phyloP scores from a whole-genome alignment of 2,797 vertebrate genomes.

The Lepus townsendii region DNA sequence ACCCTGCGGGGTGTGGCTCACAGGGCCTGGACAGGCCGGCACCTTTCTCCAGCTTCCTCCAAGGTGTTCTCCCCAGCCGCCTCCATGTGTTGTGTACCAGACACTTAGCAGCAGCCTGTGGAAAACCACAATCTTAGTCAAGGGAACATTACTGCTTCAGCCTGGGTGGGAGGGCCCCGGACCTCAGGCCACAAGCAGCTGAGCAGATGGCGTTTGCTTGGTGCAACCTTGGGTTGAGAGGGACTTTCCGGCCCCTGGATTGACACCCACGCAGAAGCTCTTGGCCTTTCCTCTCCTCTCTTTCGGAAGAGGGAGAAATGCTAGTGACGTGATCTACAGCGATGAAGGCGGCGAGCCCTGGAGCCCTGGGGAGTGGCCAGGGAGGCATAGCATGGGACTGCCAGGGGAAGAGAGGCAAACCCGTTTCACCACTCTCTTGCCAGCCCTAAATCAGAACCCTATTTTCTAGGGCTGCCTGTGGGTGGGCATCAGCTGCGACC shows the following conservation, averaged over 20 bases:
- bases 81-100: neutral
- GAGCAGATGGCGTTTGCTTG: neutral
- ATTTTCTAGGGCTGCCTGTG: neutral
- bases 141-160: neutral
- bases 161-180: neutral
- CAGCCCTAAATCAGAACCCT: neutral
- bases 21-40: neutral
- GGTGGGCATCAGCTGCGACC: neutral
- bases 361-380: neutral
- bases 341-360: neutral
- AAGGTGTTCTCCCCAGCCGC: neutral
- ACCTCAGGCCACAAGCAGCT: neutral
- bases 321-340: neutral
- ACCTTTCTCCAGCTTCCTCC: neutral
- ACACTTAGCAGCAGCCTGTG: neutral
- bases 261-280: constrained; percentile 3
- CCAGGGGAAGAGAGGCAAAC: neutral
- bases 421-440: neutral
- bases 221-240: neutral
- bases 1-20: neutral
- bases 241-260: neutral
- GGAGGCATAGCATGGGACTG: neutral
- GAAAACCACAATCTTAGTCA: neutral
- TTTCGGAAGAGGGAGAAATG: neutral
- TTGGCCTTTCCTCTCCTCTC: neutral